Evolutionary conservation across 2,888 invertebrate species (phyloP).

Genomic region (Sylvicola fuscatus): DNA sequence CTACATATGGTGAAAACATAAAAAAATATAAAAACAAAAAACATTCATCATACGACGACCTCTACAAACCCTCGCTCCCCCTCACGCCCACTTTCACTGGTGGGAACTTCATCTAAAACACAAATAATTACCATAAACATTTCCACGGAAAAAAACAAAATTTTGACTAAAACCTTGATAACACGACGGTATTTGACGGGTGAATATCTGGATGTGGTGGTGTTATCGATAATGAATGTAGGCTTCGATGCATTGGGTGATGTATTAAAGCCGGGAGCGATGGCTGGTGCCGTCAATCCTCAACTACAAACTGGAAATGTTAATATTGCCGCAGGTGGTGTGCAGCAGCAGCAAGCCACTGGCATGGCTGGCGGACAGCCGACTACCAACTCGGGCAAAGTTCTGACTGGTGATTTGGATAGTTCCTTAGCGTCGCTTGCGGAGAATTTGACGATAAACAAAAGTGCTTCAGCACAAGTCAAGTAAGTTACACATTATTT

Average conservation of each 20-base stretch:
- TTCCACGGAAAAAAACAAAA: background rate
- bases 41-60: background rate
- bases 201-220: constrained; percentile 3
- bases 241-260: constrained; percentile 57
- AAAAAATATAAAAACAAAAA: constrained; percentile 1
- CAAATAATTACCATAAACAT: too few species aligned
- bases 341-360: constrained; percentile 20
- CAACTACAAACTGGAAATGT: constrained; percentile 18
- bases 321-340: constrained; percentile 11
- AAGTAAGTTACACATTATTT: too few species aligned
- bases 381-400: constrained; percentile 35
- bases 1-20: background rate
- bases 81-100: background rate
- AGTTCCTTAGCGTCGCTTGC: constrained; percentile 84
- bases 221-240: constrained; percentile 14
- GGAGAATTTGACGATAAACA: constrained; percentile 78
- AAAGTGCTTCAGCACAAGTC: constrained; percentile 41
- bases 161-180: background rate
- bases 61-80: too few species aligned
- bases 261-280: constrained; percentile 40
- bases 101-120: background rate
- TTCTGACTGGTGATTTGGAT: constrained; percentile 83
- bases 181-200: background rate
- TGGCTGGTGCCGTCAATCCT: constrained; percentile 15
- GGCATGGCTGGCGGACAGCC: constrained; percentile 18